These are phyloP conservation scores for Syngnathus scovelli DNA, from an alignment of 2,113 vertebrate species.

Conservation along the genomic window DNA sequence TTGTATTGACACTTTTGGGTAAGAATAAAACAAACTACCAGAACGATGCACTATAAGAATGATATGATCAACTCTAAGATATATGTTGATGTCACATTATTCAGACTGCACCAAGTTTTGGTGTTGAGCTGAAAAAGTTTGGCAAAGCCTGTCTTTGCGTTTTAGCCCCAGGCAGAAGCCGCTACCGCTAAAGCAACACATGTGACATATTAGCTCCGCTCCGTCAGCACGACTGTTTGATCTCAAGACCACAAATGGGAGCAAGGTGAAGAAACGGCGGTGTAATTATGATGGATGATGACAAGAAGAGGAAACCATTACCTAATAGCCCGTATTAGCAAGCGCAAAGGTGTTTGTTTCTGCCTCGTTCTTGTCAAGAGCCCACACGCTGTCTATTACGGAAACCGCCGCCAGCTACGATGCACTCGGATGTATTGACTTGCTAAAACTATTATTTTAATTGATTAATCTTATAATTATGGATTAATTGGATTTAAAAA, in stretches of 20 bases:
- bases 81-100: background rate
- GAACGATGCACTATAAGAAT: background rate
- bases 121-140: background rate
- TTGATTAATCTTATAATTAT: too few relatives aligned
- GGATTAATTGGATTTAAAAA: too few relatives aligned
- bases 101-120: background rate
- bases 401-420: background rate
- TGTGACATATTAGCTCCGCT: conserved; percentile 78
- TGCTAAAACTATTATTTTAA: background rate
- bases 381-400: background rate
- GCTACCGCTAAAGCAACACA: conserved; percentile 64
- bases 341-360: background rate
- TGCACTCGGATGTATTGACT: background rate
- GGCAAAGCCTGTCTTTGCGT: conserved; percentile 22
- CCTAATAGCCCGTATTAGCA: conserved; percentile 52
- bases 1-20: conserved; percentile 1
- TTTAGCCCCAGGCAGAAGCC: conserved; percentile 23
- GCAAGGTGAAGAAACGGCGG: conserved; percentile 95
- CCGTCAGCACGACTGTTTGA: conserved; percentile 80
- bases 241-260: conserved; percentile 93
- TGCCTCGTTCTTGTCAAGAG: background rate
- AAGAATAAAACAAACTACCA: too few relatives aligned
- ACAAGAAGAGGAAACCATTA: conserved; percentile 70
- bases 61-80: background rate
- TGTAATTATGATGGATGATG: conserved; percentile 89